Evolutionary conservation across 2,888 invertebrate species (phyloP).

Genomic region (Masnerella sp.): DNA sequence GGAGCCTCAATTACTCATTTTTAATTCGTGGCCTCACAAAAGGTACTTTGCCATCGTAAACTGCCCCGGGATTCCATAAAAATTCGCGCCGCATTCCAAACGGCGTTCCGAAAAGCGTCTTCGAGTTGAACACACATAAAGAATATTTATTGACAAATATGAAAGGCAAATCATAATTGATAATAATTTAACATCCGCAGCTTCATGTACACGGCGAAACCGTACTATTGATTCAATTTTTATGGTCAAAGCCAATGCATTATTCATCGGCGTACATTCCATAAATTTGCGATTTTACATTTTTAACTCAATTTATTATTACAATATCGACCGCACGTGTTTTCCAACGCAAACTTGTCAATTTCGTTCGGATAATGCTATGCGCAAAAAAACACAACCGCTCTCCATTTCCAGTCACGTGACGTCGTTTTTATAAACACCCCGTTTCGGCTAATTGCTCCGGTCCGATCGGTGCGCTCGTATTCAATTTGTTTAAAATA

Average conservation of each 20-base stretch:
- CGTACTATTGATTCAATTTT: constrained; percentile 56
- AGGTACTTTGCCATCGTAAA: constrained; percentile 32
- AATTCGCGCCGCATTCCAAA: constrained; percentile 32
- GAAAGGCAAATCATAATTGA: constrained; percentile 56
- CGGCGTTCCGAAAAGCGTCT: constrained; percentile 31
- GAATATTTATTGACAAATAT: constrained; percentile 55
- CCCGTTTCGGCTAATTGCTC: too few relatives aligned
- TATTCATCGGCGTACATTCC: constrained; percentile 48
- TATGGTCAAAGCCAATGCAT: constrained; percentile 54
- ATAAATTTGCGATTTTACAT: constrained; percentile 55
- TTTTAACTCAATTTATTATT: constrained; percentile 54
- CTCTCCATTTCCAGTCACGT: too few relatives aligned
- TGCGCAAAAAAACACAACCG: too few relatives aligned
- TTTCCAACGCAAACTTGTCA: constrained; percentile 31
- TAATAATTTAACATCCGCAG: constrained; percentile 49
- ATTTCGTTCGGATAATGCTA: constrained; percentile 24
- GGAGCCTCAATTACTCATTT: constrained; percentile 30
- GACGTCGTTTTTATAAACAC: too few relatives aligned
- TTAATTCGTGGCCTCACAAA: constrained; percentile 42
- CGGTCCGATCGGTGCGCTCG: too few relatives aligned
- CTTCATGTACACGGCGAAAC: constrained; percentile 40
- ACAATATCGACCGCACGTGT: constrained; percentile 42
- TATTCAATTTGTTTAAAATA: too few relatives aligned
- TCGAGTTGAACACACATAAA: constrained; percentile 37
- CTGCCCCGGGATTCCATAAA: constrained; percentile 30